Evolutionary conservation across 2,888 invertebrate species (phyloP).

Genomic region (Orchesella flavescens): DNA sequence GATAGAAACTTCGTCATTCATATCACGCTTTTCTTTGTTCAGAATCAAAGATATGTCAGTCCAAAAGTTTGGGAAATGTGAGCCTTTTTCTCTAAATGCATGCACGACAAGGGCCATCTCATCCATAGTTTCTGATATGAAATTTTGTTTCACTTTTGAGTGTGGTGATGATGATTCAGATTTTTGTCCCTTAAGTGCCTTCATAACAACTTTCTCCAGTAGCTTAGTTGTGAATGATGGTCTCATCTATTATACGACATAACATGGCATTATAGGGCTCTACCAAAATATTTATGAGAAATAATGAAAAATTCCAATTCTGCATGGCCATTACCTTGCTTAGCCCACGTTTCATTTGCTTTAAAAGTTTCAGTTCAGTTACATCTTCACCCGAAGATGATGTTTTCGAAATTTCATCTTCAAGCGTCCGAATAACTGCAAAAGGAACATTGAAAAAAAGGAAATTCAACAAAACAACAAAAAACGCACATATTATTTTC

Average conservation of each 20-base stretch:
- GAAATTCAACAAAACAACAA: background rate
- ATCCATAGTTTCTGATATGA: conserved; percentile 58
- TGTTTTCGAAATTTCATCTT: conserved; percentile 37
- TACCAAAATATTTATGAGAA: too few relatives aligned
- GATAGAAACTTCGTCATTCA: conserved; percentile 1
- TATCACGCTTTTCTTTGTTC: conserved; percentile 33
- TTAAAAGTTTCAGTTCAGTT: conserved; percentile 43
- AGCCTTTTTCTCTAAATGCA: conserved; percentile 62
- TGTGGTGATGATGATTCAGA: background rate
- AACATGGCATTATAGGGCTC: too few relatives aligned
- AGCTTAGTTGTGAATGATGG: conserved; percentile 49
- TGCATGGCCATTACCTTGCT: too few relatives aligned
- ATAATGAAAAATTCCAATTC: too few relatives aligned
- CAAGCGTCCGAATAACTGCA: conserved; percentile 52
- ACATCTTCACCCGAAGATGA: conserved; percentile 31
- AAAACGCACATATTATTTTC: background rate
- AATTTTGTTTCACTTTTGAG: conserved; percentile 19
- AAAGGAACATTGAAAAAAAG: background rate
- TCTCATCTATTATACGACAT: conserved; percentile 45
- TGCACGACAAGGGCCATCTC: conserved; percentile 62
- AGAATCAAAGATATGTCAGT: conserved; percentile 59
- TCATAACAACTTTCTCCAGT: conserved; percentile 45
- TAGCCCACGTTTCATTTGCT: conserved; percentile 50
- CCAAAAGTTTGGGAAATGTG: conserved; percentile 62
- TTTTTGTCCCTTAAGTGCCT: conserved; percentile 13